Conservation (phyloP, 1,140 invertebrate genomes). For the Pinna nobilis region DNA sequence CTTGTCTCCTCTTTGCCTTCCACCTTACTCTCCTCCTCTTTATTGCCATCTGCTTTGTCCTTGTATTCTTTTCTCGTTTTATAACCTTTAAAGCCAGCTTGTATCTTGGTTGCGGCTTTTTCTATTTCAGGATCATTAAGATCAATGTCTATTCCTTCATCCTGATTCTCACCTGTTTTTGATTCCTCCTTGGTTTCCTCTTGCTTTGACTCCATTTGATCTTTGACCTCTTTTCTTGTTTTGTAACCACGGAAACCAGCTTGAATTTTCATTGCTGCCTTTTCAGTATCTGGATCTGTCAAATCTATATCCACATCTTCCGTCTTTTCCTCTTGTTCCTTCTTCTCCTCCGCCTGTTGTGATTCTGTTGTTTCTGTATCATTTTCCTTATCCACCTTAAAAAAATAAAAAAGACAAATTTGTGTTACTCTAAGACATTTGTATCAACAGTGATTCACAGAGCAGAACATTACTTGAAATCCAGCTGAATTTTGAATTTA, state of each 20-base stretch:
- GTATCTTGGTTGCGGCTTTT: conserved; percentile 79
- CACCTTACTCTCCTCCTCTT: neutral
- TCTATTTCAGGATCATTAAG: conserved; percentile 70
- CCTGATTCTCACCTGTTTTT: conserved; percentile 1
- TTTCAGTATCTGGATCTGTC: conserved; percentile 64
- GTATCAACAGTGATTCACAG: neutral
- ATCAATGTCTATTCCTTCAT: conserved; percentile 49
- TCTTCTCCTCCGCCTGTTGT: conserved; percentile 12
- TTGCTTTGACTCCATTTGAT: conserved; percentile 25
- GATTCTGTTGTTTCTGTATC: neutral
- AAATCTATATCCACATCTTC: conserved; percentile 27
- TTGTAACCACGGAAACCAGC: conserved; percentile 83
- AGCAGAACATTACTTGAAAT: neutral
- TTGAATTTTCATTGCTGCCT: conserved; percentile 80
- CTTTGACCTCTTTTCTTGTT: conserved; percentile 80
- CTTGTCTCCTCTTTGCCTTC: conserved; percentile 10
- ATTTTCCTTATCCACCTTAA: conserved; percentile 1
- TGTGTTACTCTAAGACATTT: neutral
- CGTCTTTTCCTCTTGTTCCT: conserved; percentile 31
- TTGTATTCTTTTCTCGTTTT: conserved; percentile 81
- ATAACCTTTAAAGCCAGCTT: conserved; percentile 83
- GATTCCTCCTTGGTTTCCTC: conserved; percentile 21
- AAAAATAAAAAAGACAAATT: neutral
- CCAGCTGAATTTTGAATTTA: too few species aligned
- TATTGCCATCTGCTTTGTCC: conserved; percentile 23